A percentile compares a stretch with the other conserved stretches of the same genome.
phyloP scores from a whole-genome alignment of 1,140 invertebrate genomes.

The Alviniconcha marisindica region DNA sequence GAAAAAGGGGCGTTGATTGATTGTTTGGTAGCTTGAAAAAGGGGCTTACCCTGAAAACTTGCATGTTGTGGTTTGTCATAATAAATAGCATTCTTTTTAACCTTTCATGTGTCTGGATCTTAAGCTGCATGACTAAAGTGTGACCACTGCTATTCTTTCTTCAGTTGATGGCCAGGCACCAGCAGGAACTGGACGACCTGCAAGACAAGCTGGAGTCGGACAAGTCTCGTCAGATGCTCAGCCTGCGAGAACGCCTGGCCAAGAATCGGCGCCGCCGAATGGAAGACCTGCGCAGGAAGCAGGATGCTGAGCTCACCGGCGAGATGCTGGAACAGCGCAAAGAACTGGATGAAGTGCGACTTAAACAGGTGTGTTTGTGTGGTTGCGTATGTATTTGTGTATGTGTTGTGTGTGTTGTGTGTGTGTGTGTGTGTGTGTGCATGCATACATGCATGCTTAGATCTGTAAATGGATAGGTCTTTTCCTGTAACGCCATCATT shows the following conservation, averaged over 20 bases:
- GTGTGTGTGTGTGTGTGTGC: no score
- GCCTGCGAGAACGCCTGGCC: constrained; percentile 65
- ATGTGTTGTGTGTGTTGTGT: no score
- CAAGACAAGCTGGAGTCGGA: constrained; percentile 65
- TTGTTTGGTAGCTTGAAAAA: no score
- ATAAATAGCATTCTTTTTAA: no score
- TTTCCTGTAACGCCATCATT: no score
- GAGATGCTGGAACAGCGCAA: constrained; percentile 73
- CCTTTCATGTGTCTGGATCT: no score
- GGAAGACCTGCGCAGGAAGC: constrained; percentile 67
- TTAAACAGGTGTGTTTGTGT: constrained; percentile 58
- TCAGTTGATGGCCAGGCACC: constrained; percentile 70
- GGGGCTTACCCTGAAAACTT: no score
- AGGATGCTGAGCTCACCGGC: constrained; percentile 69
- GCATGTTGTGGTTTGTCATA: no score
- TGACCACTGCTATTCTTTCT: constrained; percentile 8
- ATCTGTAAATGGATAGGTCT: no score
- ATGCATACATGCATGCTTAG: no score
- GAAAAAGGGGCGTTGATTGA: no score
- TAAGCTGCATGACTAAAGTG: no score
- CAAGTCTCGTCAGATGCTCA: constrained; percentile 62
- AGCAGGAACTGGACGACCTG: constrained; percentile 66
- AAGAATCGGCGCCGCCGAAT: constrained; percentile 58
- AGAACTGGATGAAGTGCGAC: constrained; percentile 69
- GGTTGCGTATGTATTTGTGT: not conserved